Base-by-base conservation (phyloP, 2,113 vertebrate genomes). In the Pelecanoides urinatrix region DNA sequence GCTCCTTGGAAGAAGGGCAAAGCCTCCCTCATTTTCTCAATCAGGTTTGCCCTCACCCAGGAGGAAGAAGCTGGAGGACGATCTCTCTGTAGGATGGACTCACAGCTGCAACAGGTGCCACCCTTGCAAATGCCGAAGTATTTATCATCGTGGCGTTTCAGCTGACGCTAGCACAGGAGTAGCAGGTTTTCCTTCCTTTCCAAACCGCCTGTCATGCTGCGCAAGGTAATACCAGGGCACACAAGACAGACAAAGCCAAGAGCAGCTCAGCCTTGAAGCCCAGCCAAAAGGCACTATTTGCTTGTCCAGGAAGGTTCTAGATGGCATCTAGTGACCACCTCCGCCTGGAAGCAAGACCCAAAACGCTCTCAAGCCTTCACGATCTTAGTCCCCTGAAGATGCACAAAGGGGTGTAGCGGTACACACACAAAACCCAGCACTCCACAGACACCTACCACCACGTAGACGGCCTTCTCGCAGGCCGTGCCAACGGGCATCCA, bases 391-490 rank as follows among this genome's bases (percentile, higher is more conserved):
- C 53, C 18, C 40, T 27, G 55, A 42, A 25, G 67, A 9, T 2
- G 47, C 47, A 13, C 26, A 6, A 20, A 38, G 0, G 9, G 38
- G 17, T 6, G 22, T 0, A 25, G 77, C 34, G 4, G 0, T 23
- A 30, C 17, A 4, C 12, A 20, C 18, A 5, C 9, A 3, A 22
- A 30, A 3, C 9, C 32, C 42, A 29, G n/a, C 19, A 0, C 30
- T 3, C 56, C 59, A 8, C 16, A 49, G 45, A 32, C 67, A 97
- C 99, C 92, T 98, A 99, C 99, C 99, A 99, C 98, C 18, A 99
- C 98, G 52, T 99, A 99, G 88, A 99, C 99, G 0, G 99, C 99
- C 97, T 99, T 99, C 97, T 99, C 99, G 19, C 98, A 99, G 82
- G 99, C 98, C 3, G 98, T 95, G 86, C 99, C 99, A 15, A 99